Conservation (phyloP, 2,888 invertebrate species). For the Beris morrisii region DNA sequence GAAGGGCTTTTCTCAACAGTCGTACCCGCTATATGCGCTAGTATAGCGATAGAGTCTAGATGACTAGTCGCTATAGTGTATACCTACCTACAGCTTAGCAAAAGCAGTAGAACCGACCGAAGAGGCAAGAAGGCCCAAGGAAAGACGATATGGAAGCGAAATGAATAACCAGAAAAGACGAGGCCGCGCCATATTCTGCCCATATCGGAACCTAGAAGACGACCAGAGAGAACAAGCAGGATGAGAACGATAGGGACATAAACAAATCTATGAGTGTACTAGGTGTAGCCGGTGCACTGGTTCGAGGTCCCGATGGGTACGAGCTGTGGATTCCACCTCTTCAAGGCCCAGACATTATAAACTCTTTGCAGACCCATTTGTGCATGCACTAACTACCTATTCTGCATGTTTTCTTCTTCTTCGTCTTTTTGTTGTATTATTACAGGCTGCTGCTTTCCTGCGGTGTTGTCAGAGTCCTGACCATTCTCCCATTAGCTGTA, state of each 20-base stretch:
- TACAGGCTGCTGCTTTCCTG: slow-evolving; percentile 4
- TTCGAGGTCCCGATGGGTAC: background rate
- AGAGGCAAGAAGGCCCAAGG: background rate
- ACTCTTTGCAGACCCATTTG: background rate
- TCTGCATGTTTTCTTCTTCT: slow-evolving; percentile 1
- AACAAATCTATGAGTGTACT: background rate
- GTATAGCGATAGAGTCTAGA: too few relatives aligned
- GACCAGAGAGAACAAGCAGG: background rate
- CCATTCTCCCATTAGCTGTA: background rate
- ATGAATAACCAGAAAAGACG: too few relatives aligned
- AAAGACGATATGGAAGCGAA: slow-evolving; percentile 8
- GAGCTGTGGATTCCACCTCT: background rate
- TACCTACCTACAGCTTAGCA: too few relatives aligned
- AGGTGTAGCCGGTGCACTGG: too few relatives aligned
- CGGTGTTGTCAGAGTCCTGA: slow-evolving; percentile 9
- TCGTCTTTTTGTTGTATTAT: background rate
- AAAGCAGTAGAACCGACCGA: too few relatives aligned
- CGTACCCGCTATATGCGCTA: too few relatives aligned
- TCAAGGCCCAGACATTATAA: background rate
- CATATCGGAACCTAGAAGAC: slow-evolving; percentile 2
- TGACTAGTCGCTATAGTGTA: too few relatives aligned
- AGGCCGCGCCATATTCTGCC: too few relatives aligned
- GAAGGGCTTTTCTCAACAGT: slow-evolving; percentile 6
- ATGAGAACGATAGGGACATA: slow-evolving; percentile 12
- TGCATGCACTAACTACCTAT: slow-evolving; percentile 3